phyloP scores from a whole-genome alignment of 2,113 vertebrate species.

The Deroptyus accipitrinus region DNA sequence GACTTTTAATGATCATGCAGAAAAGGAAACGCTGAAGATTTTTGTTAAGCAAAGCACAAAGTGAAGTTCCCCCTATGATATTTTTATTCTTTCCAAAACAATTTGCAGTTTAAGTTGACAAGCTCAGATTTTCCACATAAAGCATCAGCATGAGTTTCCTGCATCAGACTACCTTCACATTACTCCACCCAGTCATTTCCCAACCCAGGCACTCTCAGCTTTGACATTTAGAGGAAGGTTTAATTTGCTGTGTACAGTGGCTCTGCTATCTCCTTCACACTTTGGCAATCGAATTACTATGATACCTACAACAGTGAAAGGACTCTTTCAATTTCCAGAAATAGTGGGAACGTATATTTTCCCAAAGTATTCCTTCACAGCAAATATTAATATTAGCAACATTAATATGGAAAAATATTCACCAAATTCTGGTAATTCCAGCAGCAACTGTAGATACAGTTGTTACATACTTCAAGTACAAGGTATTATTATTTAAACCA shows the following conservation, averaged over 20 bases:
- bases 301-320: not conserved
- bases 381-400: not conserved
- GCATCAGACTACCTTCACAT: not conserved
- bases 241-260: not conserved
- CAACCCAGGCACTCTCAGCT: not conserved
- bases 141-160: constrained; percentile 21
- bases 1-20: not conserved
- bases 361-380: not conserved
- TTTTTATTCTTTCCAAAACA: constrained; percentile 8
- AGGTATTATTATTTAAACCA: not conserved
- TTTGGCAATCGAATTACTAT: not conserved
- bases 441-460: not conserved
- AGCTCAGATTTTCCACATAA: constrained; percentile 54
- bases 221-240: not conserved
- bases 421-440: not conserved
- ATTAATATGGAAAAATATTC: not conserved
- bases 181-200: not conserved
- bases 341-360: fast-evolving
- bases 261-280: not conserved
- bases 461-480: not conserved
- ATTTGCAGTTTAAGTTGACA: not conserved
- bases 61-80: not conserved
- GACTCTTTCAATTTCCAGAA: not conserved
- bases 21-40: not conserved
- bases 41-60: not conserved